A percentile compares a stretch with the other conserved stretches of the same genome.
Conservation (phyloP, 2,113 vertebrate genomes). For the Haemorhous mexicanus region DNA sequence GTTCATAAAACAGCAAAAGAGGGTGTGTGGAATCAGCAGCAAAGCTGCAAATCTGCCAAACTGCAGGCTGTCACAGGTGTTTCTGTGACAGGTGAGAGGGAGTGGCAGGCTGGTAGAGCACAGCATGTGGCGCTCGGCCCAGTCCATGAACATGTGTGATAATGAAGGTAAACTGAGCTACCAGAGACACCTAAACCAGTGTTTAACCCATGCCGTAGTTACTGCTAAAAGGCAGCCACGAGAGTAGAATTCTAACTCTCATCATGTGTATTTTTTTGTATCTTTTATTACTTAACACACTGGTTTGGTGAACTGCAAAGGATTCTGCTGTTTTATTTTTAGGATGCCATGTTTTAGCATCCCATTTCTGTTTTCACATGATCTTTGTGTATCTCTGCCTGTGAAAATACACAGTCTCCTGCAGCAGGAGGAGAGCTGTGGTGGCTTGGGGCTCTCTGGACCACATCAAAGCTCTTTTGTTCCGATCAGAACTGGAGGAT, state of each 20-base stretch:
- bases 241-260: not conserved
- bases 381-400: not conserved
- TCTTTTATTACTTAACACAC: not conserved
- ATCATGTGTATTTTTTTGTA: not conserved
- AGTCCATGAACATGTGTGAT: not conserved
- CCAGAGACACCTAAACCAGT: not conserved
- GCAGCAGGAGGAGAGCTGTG: not conserved
- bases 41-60: not conserved
- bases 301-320: not conserved
- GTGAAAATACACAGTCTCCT: not conserved
- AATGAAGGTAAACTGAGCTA: not conserved
- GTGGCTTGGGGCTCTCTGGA: not conserved
- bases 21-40: not conserved
- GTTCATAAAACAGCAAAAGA: not conserved
- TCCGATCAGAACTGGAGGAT: not conserved
- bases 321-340: not conserved
- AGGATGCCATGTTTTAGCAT: not conserved
- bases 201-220: not conserved
- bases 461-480: not conserved
- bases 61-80: fast-evolving
- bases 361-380: not conserved
- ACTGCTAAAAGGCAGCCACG: not conserved
- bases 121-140: too few relatives aligned
- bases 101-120: not conserved
- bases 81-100: not conserved